Evolutionary conservation across 92 coral and sea anemone genomes (phyloP), one percentile per base, ranked within the genome.

Genomic region (Metridium senile): DNA sequence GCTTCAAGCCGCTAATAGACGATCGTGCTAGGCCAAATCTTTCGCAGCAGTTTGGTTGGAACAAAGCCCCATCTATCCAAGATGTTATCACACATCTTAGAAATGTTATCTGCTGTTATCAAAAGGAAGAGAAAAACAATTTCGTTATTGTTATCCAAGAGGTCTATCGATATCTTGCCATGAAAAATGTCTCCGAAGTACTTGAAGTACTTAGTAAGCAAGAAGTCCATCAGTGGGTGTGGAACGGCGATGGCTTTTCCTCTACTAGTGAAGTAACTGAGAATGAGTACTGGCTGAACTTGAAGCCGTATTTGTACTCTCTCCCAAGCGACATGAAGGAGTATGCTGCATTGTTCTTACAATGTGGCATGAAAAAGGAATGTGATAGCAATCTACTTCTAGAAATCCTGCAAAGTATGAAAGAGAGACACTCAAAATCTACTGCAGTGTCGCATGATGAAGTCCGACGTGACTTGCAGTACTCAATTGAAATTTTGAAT

Each of bases 161-260:
- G 62, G 82, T 91, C 62, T 91, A 91, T 56, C 39, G 76, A 0
- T 85, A 56, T 45, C 77, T 91, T 33, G 70, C 72, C 58, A 23
- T 18, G 9, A 49, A 29, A 11, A 17, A 26, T 23, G 20, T 22
- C 30, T 27, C 65, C 1, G 64, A 39, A 3, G 75, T 84, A 11
- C 56, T 22, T 53, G 62, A 10, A 30, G 66, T 53, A 20, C 69
- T 87, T 33, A 20, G 32, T 18, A 66, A 20, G 23, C 19, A 54
- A 32, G 70, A 66, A 10, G 32, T 77, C 21, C 62, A 33, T 0
- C 27, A 76, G 26, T 91, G 97, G 97, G 66, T 88, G 26, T 91
- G 97, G 97, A 91, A 85, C 71, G 97, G 97, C 54, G 83, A 91
- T 25, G 93, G 93, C 0, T 91, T 91, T 62, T 91, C 90, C 10